A percentile compares a stretch with the other conserved stretches of the same genome.
Evolutionary conservation across 1,140 invertebrate species (phyloP).

Genomic region (Ostrea edulis): DNA sequence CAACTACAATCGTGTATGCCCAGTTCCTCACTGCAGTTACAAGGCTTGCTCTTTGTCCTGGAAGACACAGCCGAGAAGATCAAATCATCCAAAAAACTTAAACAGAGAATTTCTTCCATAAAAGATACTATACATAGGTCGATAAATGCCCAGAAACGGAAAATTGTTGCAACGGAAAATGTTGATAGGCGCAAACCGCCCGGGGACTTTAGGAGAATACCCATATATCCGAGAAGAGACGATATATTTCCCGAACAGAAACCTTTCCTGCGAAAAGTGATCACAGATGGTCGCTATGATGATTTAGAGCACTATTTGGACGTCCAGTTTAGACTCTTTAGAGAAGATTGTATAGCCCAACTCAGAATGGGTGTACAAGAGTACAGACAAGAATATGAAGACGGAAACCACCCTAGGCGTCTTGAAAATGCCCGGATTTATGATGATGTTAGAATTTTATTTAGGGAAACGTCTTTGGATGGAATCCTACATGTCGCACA

Average conservation of each 20-base stretch:
- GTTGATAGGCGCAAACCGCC: conserved; percentile 56
- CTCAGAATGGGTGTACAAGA: conserved; percentile 74
- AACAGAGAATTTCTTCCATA: not conserved
- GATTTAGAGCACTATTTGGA: conserved; percentile 87
- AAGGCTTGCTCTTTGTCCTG: not conserved
- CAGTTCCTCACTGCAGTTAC: not conserved
- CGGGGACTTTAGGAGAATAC: conserved; percentile 71
- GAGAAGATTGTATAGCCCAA: conserved; percentile 84
- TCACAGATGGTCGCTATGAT: conserved; percentile 82
- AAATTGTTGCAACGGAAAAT: not conserved
- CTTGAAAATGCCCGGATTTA: conserved; percentile 62
- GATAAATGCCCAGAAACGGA: not conserved
- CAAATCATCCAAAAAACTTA: not conserved
- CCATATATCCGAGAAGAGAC: conserved; percentile 63
- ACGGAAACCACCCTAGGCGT: conserved; percentile 9
- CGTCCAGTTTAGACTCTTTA: conserved; percentile 86
- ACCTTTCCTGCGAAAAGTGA: conserved; percentile 82
- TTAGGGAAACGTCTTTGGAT: conserved; percentile 36
- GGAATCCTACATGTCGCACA: conserved; percentile 53
- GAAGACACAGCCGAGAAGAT: not conserved
- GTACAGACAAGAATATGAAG: conserved; percentile 28
- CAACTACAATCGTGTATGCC: conserved; percentile 4
- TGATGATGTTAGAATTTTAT: conserved; percentile 55
- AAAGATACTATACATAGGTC: not conserved
- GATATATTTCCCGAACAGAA: conserved; percentile 52